These are phyloP conservation scores for Carcina quercana DNA, from an alignment of 2,888 invertebrate genomes.

Conservation along the genomic window DNA sequence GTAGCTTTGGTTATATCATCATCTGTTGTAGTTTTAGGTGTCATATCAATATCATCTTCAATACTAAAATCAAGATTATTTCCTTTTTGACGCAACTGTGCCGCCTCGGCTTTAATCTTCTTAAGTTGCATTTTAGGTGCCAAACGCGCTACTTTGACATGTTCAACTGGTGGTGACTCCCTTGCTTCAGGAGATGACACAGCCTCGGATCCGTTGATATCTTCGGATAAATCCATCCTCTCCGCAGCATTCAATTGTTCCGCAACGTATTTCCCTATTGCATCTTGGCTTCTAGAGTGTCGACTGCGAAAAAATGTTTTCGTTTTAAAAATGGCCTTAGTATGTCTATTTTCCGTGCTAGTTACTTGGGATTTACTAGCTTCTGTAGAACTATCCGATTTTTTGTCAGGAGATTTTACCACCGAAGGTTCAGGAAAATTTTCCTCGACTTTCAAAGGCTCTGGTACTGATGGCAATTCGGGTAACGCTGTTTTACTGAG, in stretches of 20 bases:
- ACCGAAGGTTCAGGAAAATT: constrained; percentile 73
- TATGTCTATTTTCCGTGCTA: constrained; percentile 26
- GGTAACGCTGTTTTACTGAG: constrained; percentile 76
- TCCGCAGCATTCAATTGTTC: constrained; percentile 65
- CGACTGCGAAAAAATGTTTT: constrained; percentile 73
- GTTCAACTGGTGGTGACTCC: constrained; percentile 62
- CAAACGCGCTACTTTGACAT: constrained; percentile 70
- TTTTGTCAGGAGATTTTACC: constrained; percentile 66
- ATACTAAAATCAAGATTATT: constrained; percentile 18
- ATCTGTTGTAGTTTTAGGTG: constrained; percentile 12
- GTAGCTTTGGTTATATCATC: constrained; percentile 14
- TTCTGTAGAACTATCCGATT: constrained; percentile 28
- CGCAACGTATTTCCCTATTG: constrained; percentile 68
- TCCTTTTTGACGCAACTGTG: constrained; percentile 47
- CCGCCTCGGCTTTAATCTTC: constrained; percentile 66
- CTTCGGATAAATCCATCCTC: constrained; percentile 56
- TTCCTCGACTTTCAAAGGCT: constrained; percentile 67
- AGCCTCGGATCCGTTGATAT: constrained; percentile 54
- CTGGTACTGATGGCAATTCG: constrained; percentile 69
- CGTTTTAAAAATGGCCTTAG: constrained; percentile 69
- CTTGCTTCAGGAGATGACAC: constrained; percentile 52
- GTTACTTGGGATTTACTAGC: constrained; percentile 28
- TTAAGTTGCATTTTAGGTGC: constrained; percentile 70
- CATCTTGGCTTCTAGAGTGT: constrained; percentile 70
- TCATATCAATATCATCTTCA: constrained; percentile 16